Evolutionary conservation across 1,140 invertebrate species (phyloP).

Genomic region (Zaprionus davidi): DNA sequence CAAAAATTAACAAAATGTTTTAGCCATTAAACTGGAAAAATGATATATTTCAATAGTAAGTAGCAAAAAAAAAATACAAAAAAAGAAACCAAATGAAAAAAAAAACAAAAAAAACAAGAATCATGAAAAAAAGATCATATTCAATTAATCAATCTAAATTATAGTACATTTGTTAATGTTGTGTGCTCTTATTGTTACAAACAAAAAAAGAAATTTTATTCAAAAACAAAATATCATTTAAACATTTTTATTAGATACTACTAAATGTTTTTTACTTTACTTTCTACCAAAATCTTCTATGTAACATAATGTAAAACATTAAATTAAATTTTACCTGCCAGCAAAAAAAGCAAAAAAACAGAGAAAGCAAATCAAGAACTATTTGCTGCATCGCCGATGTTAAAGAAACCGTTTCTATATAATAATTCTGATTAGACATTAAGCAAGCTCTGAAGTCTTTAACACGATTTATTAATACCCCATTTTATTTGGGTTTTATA

Average conservation of each 20-base stretch:
- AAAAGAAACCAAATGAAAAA: constrained; percentile 47
- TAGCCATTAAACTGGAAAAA: constrained; percentile 80
- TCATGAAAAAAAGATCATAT: constrained; percentile 58
- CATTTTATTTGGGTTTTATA: constrained; percentile 86
- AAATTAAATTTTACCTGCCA: constrained; percentile 72
- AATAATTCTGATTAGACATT: constrained; percentile 42
- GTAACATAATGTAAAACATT: constrained; percentile 73
- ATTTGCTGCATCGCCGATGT: constrained; percentile 63
- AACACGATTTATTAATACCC: constrained; percentile 65
- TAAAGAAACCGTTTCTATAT: constrained; percentile 73
- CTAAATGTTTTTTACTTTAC: constrained; percentile 72
- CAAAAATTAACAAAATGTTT: constrained; percentile 73
- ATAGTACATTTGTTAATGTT: constrained; percentile 80
- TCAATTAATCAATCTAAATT: constrained; percentile 58
- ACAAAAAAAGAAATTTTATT: constrained; percentile 50
- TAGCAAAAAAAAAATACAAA: constrained; percentile 66
- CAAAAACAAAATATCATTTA: constrained; percentile 47
- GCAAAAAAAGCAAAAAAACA: constrained; percentile 52
- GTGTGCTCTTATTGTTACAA: constrained; percentile 73
- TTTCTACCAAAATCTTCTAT: constrained; percentile 73
- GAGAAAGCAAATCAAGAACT: constrained; percentile 39
- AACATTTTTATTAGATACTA: constrained; percentile 78
- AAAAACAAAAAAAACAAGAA: constrained; percentile 42
- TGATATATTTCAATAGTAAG: constrained; percentile 82
- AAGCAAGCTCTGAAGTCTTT: constrained; percentile 52